Conservation (phyloP, 1,140 invertebrate genomes). For the Platyscapa corneri region DNA sequence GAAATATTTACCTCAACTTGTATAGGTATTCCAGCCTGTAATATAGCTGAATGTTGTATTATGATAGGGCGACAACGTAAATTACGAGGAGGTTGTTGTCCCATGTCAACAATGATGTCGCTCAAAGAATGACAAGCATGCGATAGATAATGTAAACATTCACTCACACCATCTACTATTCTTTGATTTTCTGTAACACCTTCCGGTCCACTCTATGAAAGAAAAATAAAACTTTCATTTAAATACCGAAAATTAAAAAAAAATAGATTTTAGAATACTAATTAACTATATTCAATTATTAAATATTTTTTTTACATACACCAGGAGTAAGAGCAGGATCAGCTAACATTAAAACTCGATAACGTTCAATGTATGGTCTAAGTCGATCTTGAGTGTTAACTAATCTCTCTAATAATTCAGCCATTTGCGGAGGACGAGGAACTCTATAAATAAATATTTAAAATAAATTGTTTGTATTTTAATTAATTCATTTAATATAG, state of each 20-base stretch:
- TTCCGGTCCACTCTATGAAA: constrained; percentile 68
- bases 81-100: constrained; percentile 80
- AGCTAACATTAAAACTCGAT: constrained; percentile 76
- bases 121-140: constrained; percentile 92
- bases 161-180: constrained; percentile 82
- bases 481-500: neutral
- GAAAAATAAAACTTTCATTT: neutral
- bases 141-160: constrained; percentile 87
- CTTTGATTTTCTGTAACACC: constrained; percentile 77
- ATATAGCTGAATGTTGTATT: constrained; percentile 80
- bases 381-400: constrained; percentile 78
- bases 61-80: constrained; percentile 83
- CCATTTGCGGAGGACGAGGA: constrained; percentile 77
- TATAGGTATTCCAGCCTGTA: constrained; percentile 80
- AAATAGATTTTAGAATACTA: too few species aligned
- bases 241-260: neutral
- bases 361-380: constrained; percentile 78
- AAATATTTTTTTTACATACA: constrained; percentile 61
- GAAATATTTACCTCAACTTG: constrained; percentile 76
- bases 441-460: constrained; percentile 55
- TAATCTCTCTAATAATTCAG: constrained; percentile 77
- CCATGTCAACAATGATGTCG: constrained; percentile 86
- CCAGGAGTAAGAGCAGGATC: constrained; percentile 76
- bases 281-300: too few species aligned
- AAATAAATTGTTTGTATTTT: neutral